Evolutionary conservation across 2,797 vertebrate species (phyloP).

Genomic region (Anas bahamensis): DNA sequence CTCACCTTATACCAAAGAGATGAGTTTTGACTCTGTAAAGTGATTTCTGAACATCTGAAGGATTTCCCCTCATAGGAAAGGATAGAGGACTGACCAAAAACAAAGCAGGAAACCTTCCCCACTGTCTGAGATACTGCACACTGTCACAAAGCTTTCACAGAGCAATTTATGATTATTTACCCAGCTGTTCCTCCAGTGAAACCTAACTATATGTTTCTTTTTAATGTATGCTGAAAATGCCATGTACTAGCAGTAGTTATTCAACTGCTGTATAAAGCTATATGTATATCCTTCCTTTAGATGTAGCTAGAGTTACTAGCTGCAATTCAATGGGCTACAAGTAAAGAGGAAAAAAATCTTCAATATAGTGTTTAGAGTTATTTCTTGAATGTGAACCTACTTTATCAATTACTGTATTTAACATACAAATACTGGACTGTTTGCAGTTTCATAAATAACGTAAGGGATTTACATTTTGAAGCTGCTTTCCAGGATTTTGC

Average conservation of each 20-base stretch:
- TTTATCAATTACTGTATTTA: slow-evolving; percentile 56
- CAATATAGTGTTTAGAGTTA: background rate
- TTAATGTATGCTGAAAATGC: background rate
- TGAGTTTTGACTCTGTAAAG: background rate
- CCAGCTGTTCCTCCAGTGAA: background rate
- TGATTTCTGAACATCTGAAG: background rate
- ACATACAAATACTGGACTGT: slow-evolving; percentile 45
- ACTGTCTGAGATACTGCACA: background rate
- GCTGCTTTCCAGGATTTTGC: slow-evolving; percentile 66
- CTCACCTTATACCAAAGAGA: background rate
- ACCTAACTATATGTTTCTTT: background rate
- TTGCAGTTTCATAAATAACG: slow-evolving; percentile 62
- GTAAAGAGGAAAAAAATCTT: slow-evolving; percentile 2
- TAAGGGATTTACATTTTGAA: slow-evolving; percentile 55
- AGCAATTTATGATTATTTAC: background rate
- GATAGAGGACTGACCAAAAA: background rate
- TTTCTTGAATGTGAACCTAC: slow-evolving; percentile 13
- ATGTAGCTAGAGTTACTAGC: slow-evolving; percentile 10
- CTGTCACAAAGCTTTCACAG: background rate
- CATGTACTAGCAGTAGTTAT: background rate
- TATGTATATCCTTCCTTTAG: background rate
- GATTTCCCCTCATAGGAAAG: background rate
- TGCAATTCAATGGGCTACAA: slow-evolving; percentile 14
- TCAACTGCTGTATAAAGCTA: slow-evolving; percentile 11
- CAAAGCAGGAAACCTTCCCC: background rate